phyloP scores from a whole-genome alignment of 2,797 vertebrate genomes.

The Acanthurus leucopareius region DNA sequence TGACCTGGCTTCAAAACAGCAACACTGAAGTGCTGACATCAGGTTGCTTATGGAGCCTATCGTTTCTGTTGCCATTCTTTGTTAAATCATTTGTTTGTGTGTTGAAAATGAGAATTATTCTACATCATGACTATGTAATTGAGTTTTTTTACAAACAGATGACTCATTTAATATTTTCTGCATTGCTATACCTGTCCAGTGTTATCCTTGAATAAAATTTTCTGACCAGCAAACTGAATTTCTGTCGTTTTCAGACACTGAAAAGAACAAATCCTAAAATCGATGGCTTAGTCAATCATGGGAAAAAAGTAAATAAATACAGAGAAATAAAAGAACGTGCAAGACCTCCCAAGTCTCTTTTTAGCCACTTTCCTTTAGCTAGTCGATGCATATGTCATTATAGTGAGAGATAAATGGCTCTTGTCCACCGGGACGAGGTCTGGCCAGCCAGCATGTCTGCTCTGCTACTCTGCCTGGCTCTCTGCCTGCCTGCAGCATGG shows the following conservation, averaged over 20 bases:
- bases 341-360: slow-evolving; percentile 42
- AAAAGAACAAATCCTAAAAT: too few relatives aligned
- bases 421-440: slow-evolving; percentile 66
- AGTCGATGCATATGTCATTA: slow-evolving; percentile 76
- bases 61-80: neutral
- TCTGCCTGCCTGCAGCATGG: slow-evolving; percentile 65
- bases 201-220: neutral
- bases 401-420: slow-evolving; percentile 67
- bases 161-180: neutral
- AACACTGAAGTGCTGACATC: neutral
- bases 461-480: slow-evolving; percentile 56
- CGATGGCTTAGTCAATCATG: too few relatives aligned
- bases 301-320: neutral
- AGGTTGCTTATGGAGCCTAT: neutral
- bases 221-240: neutral
- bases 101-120: slow-evolving; percentile 8
- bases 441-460: slow-evolving; percentile 75
- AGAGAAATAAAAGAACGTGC: neutral
- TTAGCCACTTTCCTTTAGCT: slow-evolving; percentile 43
- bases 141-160: neutral
- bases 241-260: neutral
- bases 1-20: neutral
- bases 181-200: neutral
- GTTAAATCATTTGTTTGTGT: slow-evolving; percentile 15
- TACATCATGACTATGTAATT: neutral